Percentiles rank a stretch among this genome's conserved stretches.
These are phyloP conservation scores for Chondrilla cf. caribensis DNA, from an alignment of 37 sponge, comb jelly and placozoan genomes.

Conservation along the genomic window DNA sequence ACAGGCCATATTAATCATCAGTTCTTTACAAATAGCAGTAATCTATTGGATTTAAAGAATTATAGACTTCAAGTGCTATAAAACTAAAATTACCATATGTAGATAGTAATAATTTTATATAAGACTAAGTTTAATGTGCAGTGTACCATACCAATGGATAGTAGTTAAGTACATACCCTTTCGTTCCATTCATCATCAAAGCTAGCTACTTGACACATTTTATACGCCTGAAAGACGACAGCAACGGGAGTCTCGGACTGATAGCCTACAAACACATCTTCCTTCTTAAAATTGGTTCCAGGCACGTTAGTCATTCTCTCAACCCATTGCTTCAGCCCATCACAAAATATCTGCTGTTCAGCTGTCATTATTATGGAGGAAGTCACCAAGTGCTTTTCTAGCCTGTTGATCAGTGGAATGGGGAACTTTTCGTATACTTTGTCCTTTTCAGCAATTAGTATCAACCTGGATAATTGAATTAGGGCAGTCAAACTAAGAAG, in stretches of 20 bases:
- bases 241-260: slow-evolving; percentile 86
- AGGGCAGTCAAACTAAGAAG: too few relatives aligned
- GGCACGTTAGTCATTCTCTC: too few relatives aligned
- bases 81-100: too few relatives aligned
- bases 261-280: slow-evolving; percentile 88
- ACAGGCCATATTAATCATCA: slow-evolving; percentile 2
- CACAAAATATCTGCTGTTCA: too few relatives aligned
- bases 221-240: slow-evolving; percentile 75
- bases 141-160: too few relatives aligned
- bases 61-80: too few relatives aligned
- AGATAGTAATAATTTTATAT: too few relatives aligned
- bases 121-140: too few relatives aligned
- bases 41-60: not conserved
- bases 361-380: slow-evolving; percentile 53
- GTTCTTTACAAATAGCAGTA: not conserved
- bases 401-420: slow-evolving; percentile 90
- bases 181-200: too few relatives aligned
- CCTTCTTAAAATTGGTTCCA: slow-evolving; percentile 28
- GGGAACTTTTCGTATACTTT: slow-evolving; percentile 88
- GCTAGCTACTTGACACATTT: not conserved
- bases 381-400: slow-evolving; percentile 92
- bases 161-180: too few relatives aligned
- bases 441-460: slow-evolving; percentile 78
- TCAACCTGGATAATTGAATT: slow-evolving; percentile 45
- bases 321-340: too few relatives aligned